phyloP scores from a whole-genome alignment of 2,797 vertebrate species.

The Lepilemur ruficaudatus region DNA sequence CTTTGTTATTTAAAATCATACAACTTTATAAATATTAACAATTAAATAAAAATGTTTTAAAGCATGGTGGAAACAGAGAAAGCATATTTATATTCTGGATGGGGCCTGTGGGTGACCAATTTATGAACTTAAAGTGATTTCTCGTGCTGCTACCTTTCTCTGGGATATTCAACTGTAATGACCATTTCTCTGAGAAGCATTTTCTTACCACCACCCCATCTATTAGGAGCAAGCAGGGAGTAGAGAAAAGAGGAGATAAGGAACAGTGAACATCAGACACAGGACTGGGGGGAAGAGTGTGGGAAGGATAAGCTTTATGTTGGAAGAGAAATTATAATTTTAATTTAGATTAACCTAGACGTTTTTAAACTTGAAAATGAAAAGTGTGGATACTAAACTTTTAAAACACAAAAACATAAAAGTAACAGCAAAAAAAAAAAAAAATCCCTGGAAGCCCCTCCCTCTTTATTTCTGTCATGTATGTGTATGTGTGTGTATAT shows the following conservation, averaged over 20 bases:
- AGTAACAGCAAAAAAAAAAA: neutral
- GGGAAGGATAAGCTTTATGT: neutral
- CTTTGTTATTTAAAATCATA: neutral
- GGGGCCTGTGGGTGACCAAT: neutral
- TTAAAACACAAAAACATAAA: neutral
- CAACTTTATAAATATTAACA: neutral
- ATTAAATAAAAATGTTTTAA: slow-evolving; percentile 25
- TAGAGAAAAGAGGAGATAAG: neutral
- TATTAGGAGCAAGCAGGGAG: neutral
- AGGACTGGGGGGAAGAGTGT: neutral
- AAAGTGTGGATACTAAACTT: neutral
- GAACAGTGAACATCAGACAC: neutral
- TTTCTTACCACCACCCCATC: neutral
- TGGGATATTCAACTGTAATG: neutral
- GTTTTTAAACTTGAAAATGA: neutral
- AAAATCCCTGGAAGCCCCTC: neutral
- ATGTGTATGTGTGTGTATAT: neutral
- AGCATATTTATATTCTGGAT: neutral
- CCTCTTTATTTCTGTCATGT: neutral
- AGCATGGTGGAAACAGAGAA: neutral
- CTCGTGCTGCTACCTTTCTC: neutral
- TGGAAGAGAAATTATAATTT: neutral
- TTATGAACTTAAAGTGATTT: neutral
- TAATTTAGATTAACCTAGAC: neutral
- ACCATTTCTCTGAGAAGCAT: neutral